Evolutionary conservation across 2,113 vertebrate species (phyloP).

Genomic region (Hydrochoerus hydrochaeris): DNA sequence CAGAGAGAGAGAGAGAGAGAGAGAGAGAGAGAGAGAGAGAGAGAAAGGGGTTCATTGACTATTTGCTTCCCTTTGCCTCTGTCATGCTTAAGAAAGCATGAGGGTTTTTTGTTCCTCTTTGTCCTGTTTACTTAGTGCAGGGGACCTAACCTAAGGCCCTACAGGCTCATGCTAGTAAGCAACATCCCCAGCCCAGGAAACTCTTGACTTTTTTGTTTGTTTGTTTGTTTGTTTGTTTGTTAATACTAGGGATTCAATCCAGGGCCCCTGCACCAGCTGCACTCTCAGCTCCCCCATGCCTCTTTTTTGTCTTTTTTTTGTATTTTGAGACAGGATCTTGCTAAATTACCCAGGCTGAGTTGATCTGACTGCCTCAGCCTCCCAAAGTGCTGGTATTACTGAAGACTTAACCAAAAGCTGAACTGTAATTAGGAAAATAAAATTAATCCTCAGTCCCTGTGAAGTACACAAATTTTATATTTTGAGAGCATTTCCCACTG

Average conservation of each 20-base stretch:
- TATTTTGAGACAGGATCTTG: background rate
- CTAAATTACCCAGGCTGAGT: background rate
- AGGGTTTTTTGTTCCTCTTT: background rate
- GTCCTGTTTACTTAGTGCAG: background rate
- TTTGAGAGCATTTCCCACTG: background rate
- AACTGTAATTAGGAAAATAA: slow-evolving; percentile 13
- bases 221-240: background rate
- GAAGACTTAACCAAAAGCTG: slow-evolving; percentile 15
- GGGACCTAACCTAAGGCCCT: background rate
- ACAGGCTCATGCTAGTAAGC: too few species aligned
- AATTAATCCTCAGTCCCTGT: slow-evolving; percentile 17
- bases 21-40: too few species aligned
- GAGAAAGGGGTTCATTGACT: background rate
- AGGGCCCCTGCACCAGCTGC: background rate
- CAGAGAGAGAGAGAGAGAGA: too few species aligned
- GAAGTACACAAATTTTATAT: background rate
- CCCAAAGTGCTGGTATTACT: background rate
- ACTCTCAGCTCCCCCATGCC: background rate
- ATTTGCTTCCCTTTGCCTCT: slow-evolving; percentile 24
- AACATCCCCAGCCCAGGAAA: too few species aligned
- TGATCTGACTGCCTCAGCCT: background rate
- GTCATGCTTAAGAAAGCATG: slow-evolving; percentile 26
- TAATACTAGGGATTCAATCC: background rate
- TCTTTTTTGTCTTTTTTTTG: background rate
- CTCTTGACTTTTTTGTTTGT: too few species aligned